phyloP scores from a whole-genome alignment of 2,113 vertebrate genomes.

The Anoplopoma fimbria region DNA sequence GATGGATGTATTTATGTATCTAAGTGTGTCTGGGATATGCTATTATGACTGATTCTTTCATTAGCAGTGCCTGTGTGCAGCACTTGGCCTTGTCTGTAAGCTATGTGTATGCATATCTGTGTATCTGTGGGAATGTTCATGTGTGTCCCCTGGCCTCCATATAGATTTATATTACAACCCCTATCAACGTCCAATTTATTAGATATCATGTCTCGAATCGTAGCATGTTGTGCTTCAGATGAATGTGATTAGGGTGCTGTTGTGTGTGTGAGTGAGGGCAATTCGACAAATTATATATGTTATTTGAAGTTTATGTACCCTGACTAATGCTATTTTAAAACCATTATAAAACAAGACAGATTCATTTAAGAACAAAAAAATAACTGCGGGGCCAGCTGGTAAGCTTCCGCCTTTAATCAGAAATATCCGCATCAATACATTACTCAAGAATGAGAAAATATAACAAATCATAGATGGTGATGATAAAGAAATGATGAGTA shows the following conservation, averaged over 20 bases:
- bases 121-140: not conserved
- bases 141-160: slow-evolving; percentile 15
- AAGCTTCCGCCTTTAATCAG: not conserved
- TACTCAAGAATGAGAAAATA: slow-evolving; percentile 1
- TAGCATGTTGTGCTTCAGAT: slow-evolving; percentile 46
- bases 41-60: slow-evolving; percentile 66
- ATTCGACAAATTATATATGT: slow-evolving; percentile 48
- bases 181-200: slow-evolving; percentile 67
- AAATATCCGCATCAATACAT: not conserved
- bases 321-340: slow-evolving; percentile 58
- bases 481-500: not conserved
- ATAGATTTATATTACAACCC: slow-evolving; percentile 59
- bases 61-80: slow-evolving; percentile 34
- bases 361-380: slow-evolving; percentile 25
- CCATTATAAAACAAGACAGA: slow-evolving; percentile 36
- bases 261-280: slow-evolving; percentile 23
- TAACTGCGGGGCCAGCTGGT: not conserved
- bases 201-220: slow-evolving; percentile 41
- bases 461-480: not conserved
- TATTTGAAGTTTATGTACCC: slow-evolving; percentile 43
- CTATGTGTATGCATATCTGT: not conserved
- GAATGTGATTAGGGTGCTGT: slow-evolving; percentile 32
- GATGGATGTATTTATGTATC: slow-evolving; percentile 48
- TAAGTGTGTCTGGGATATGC: slow-evolving; percentile 28
- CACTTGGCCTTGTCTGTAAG: not conserved